These are phyloP conservation scores for Machimus rusticus DNA, from an alignment of 2,888 invertebrate species.

Conservation along the genomic window DNA sequence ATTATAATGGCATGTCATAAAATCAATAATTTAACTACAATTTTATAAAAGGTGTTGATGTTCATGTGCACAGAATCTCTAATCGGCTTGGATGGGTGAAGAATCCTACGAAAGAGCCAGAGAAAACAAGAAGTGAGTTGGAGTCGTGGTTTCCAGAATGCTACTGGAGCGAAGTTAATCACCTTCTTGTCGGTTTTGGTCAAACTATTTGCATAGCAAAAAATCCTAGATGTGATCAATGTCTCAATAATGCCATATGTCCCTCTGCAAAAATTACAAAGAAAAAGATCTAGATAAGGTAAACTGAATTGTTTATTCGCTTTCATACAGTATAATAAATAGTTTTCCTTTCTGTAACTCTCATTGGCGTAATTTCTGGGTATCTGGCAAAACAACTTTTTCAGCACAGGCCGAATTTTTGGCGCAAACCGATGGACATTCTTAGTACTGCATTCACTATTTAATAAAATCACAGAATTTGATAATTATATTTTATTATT, in stretches of 20 bases:
- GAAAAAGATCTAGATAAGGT: not conserved
- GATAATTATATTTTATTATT: too few species aligned
- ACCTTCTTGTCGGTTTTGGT: conserved; percentile 95
- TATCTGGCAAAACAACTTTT: too few species aligned
- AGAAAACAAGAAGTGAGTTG: conserved; percentile 82
- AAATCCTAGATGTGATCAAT: conserved; percentile 81
- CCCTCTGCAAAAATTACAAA: conserved; percentile 65
- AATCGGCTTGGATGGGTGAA: conserved; percentile 90
- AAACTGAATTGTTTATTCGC: not conserved
- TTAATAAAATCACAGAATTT: too few species aligned
- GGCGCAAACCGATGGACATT: too few species aligned
- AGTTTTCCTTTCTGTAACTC: not conserved
- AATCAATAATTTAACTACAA: not conserved
- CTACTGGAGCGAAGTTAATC: conserved; percentile 87
- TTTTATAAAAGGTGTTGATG: conserved; percentile 81
- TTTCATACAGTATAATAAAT: not conserved
- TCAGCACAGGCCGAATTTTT: too few species aligned
- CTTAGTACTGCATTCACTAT: too few species aligned
- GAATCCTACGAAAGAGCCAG: conserved; percentile 79
- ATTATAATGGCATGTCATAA: conserved; percentile 50
- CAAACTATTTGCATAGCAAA: conserved; percentile 89
- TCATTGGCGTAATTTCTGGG: not conserved
- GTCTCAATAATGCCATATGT: conserved; percentile 84
- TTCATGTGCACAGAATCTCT: conserved; percentile 94
- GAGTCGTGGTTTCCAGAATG: conserved; percentile 89